Percentiles rank a stretch among this genome's conserved stretches.
Conservation (phyloP, 2,113 vertebrate genomes). For the Propithecus coquereli region DNA sequence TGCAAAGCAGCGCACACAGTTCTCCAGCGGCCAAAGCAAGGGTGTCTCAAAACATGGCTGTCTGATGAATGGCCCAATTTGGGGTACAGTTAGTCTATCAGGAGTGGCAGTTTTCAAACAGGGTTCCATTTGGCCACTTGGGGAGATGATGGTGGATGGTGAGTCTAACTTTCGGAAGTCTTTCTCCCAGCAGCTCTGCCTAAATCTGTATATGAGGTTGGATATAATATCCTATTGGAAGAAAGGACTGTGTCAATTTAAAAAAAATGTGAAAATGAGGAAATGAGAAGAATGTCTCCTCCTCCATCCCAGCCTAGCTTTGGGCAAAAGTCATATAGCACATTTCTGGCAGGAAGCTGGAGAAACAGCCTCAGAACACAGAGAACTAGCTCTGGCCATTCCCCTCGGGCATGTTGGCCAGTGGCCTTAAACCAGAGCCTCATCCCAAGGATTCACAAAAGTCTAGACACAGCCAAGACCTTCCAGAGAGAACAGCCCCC, state of each 20-base stretch:
- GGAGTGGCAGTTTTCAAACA: not conserved
- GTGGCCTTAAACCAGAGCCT: not conserved
- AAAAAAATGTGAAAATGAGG: not conserved
- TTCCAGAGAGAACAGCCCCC: not conserved
- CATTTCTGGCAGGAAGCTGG: not conserved
- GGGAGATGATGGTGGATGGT: not conserved
- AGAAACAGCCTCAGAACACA: not conserved
- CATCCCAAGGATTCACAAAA: not conserved
- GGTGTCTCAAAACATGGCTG: not conserved
- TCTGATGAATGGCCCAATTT: no score
- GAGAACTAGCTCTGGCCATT: not conserved
- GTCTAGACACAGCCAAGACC: not conserved
- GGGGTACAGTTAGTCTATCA: not conserved
- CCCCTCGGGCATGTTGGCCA: no score
- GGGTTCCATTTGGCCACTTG: not conserved
- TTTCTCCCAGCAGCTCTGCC: not conserved
- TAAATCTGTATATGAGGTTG: not conserved
- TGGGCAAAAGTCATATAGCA: not conserved
- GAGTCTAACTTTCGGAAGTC: not conserved
- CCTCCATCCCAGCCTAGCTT: fast-evolving
- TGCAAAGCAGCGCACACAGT: fast-evolving
- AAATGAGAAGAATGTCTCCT: not conserved
- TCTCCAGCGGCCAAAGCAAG: not conserved
- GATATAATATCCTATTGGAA: not conserved
- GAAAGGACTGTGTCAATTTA: not conserved